These are phyloP conservation scores for Parnassius smintheus DNA, from an alignment of 2,888 invertebrate species.

Conservation along the genomic window DNA sequence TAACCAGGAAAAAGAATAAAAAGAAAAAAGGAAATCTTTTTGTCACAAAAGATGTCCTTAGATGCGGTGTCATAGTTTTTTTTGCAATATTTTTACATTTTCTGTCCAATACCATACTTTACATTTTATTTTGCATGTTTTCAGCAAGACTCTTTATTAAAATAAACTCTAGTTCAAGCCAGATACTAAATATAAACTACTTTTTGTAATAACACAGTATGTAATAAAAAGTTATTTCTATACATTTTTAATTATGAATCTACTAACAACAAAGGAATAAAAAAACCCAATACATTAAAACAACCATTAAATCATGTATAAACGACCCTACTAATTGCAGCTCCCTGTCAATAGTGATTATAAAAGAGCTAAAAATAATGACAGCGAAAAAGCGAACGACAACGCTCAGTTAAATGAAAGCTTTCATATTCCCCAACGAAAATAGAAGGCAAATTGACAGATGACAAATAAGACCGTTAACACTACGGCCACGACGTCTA, in stretches of 20 bases:
- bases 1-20: no score
- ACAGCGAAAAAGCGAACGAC: conserved; percentile 68
- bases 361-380: conserved; percentile 71
- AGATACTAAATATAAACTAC: no score
- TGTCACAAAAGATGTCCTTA: no score
- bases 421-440: conserved; percentile 71
- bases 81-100: no score
- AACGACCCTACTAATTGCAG: conserved; percentile 41
- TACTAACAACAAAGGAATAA: conserved; percentile 28
- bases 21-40: no score
- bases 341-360: conserved; percentile 73
- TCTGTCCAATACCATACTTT: no score
- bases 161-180: no score
- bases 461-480: conserved; percentile 79
- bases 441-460: conserved; percentile 79
- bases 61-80: no score
- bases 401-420: conserved; percentile 64
- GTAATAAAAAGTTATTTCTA: no score
- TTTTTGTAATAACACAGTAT: no score
- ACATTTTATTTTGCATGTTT: no score
- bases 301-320: conserved; percentile 40
- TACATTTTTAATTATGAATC: not conserved
- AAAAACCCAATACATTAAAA: conserved; percentile 24
- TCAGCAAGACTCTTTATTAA: no score
- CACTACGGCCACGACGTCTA: conserved; percentile 62